phyloP scores from a whole-genome alignment of 2,797 vertebrate species.

The Cuculus canorus region DNA sequence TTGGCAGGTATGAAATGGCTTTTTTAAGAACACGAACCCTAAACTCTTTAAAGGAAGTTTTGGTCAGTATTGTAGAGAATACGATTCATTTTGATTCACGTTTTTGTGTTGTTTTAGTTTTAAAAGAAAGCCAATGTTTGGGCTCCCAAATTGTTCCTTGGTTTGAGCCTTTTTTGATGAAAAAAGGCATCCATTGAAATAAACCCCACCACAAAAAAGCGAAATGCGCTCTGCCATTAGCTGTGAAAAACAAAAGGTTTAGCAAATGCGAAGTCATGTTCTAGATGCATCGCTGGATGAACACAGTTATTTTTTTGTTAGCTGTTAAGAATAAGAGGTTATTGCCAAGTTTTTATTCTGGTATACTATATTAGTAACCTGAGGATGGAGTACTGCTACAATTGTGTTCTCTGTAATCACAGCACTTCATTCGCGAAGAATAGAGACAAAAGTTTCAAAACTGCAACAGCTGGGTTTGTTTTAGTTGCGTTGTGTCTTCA shows the following conservation, averaged over 20 bases:
- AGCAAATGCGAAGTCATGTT: slow-evolving; percentile 69
- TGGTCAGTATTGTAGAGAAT: slow-evolving; percentile 80
- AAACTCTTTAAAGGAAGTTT: slow-evolving; percentile 66
- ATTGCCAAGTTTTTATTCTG: slow-evolving; percentile 75
- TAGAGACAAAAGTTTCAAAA: slow-evolving; percentile 75
- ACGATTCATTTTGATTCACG: slow-evolving; percentile 43
- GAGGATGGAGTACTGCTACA: slow-evolving; percentile 71
- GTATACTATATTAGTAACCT: slow-evolving; percentile 81
- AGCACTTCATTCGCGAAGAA: slow-evolving; percentile 72
- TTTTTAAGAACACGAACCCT: slow-evolving; percentile 74
- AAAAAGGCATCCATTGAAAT: slow-evolving; percentile 47
- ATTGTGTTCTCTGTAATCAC: slow-evolving; percentile 70
- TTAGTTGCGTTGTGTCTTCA: slow-evolving; percentile 70
- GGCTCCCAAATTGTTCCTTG: slow-evolving; percentile 64
- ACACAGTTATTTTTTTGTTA: slow-evolving; percentile 74
- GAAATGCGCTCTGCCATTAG: slow-evolving; percentile 64
- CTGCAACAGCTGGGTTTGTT: slow-evolving; percentile 78
- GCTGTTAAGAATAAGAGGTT: slow-evolving; percentile 71
- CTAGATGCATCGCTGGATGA: slow-evolving; percentile 71
- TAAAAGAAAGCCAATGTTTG: slow-evolving; percentile 49
- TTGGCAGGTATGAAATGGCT: slow-evolving; percentile 76
- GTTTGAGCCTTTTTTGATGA: slow-evolving; percentile 66
- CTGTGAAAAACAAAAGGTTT: slow-evolving; percentile 65
- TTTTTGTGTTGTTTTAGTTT: background rate
- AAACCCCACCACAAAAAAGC: slow-evolving; percentile 8